Base-by-base conservation (phyloP, 1,140 invertebrate genomes). In the Ostrea edulis region DNA sequence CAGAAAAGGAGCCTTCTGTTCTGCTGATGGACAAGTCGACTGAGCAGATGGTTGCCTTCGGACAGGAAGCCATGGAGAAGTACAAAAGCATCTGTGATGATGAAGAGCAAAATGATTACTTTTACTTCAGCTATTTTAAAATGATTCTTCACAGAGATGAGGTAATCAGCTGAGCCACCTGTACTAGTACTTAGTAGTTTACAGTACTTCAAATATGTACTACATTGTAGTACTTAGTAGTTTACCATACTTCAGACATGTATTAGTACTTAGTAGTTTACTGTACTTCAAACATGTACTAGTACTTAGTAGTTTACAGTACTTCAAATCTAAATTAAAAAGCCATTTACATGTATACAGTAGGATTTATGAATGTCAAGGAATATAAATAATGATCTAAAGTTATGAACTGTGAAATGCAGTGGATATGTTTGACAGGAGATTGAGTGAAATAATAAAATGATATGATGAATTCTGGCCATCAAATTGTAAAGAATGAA, bases 51-150 rank as follows among this genome's bases (percentile, higher is more conserved):
- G 68, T 77, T 12, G 68, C 22, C 14, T 77, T 77, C 29, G 68
- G 68, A 29, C 68, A 77, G 25, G 68, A 77, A 35, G 68, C 68
- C 2, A 9, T 35, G 68, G 3, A 4, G 68, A 77, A 77, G 25
- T 77, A 77, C 68, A 77, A 77, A 29, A 25, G 14, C 25, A 14
- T 77, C 29, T 77, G 68, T 77, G 68, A 77, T 8, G 68, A 77
- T 29, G 29, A 29, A 12, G 12, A 14, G 14, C 68, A 77, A 14
- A 22, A 77, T 29, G 68, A 77, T 77, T 77, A 77, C 29, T 77
- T 77, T 25, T 77, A 77, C 68, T 77, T 77, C 29, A 77, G 68
- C 68, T 9, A 77, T 35, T 77, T 77, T 77, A 77, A 77, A 35
- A 77, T 77, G 68, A 77, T 2, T 11, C 68, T 77, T 77, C 68